Evolutionary conservation across 2,797 vertebrate species (phyloP).

Genomic region (Bradypus variegatus): DNA sequence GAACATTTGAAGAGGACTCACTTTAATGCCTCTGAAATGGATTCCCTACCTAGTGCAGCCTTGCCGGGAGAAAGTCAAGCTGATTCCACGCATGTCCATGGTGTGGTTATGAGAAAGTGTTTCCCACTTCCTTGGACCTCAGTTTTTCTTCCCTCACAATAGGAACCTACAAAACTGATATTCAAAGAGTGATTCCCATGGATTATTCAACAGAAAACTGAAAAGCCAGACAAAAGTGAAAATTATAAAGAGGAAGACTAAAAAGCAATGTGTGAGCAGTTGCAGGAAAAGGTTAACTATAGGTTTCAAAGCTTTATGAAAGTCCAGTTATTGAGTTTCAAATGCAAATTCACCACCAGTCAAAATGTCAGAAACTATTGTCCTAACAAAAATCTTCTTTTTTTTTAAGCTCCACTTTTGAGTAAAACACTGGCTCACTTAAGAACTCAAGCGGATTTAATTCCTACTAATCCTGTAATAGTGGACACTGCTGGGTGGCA

Average conservation of each 20-base stretch:
- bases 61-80: background rate
- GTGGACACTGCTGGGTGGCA: background rate
- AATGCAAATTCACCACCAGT: background rate
- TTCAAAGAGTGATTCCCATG: background rate
- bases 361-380: background rate
- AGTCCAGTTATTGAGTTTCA: background rate
- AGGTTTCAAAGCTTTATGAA: background rate
- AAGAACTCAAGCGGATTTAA: background rate
- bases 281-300: background rate
- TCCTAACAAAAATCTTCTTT: background rate
- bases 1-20: background rate
- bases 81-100: accelerated
- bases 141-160: background rate
- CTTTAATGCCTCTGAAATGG: background rate
- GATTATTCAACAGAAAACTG: accelerated
- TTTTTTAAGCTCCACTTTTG: background rate
- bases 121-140: background rate
- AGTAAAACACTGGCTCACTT: background rate
- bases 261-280: background rate
- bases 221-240: background rate
- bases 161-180: background rate
- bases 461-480: conserved; percentile 44
- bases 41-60: accelerated
- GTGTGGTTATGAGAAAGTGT: background rate
- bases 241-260: background rate